Evolutionary conservation across 2,113 vertebrate species (phyloP), one percentile per base, ranked within the genome.

Genomic region (Chunga burmeisteri): DNA sequence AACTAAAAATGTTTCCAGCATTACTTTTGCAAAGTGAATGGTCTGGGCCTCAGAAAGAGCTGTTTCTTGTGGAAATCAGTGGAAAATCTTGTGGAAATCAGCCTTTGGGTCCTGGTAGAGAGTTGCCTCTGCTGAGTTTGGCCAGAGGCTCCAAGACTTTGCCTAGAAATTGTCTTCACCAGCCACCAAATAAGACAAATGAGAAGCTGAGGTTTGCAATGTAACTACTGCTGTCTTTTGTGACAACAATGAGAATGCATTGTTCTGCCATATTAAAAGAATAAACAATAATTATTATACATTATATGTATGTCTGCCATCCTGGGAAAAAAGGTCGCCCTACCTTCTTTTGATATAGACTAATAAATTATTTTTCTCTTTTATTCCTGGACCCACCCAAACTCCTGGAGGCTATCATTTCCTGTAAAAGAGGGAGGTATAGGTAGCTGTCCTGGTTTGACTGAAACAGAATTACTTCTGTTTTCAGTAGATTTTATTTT

Each of bases 61-160:
- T 86, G 55, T 27, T 96, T 92, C 74, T 94, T 97, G 86, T 88
- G 89, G 74, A 89, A 93, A 91, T 82, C 42, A 50, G 36, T 91
- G 93, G 81, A 96, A 95, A 96, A 63, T 85, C 40, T 90, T 40
- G 38, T 38, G 38, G 38, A 38, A 38, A 38, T 38, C 38, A 93
- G 63, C 75, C 62, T 86, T 85, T 73, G 53, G 44, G 46, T 82
- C 63, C 38, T 88, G 70, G n/a, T 91, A 71, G 93, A 94, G 96
- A 91, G 53, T 73, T 63, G 46, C 56, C 62, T 67, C 84, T 82
- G 74, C 74, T 77, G 84, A 94, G 23, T 93, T 97, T 91, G 66
- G 66, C 46, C 73, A 44, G 65, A 73, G 17, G 13, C 40, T 79
- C 50, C 22, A 16, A 3, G 20, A 6, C n/a, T 87, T 82, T n/a